Base-by-base conservation (phyloP, 2,888 invertebrate species). In the Tetropium fuscum region DNA sequence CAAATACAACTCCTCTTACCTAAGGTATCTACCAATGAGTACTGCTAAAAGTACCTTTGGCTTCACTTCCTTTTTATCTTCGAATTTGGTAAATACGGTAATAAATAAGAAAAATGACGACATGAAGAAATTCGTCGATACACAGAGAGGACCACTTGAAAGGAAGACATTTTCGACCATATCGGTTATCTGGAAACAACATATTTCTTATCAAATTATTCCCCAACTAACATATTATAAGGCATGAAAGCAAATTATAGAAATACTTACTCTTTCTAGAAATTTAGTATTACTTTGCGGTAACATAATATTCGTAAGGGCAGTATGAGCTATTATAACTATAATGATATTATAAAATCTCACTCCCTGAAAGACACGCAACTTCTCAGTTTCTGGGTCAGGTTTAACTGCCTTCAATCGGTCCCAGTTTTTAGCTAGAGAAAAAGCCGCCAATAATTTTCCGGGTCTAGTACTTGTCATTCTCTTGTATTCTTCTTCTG, bases 41-140 rank as follows among this genome's bases (percentile, higher is more conserved):
- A 70, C 66, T 60, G 68, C 49, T 6, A 72, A 10, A 3, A 75
- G 41, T 40, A 66, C 65, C 13, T 48, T 49, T 10, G 71, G 20
- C 16, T 41, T 57, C 3, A 72, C 53, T 5, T 63, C 43, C 56
- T 71, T 70, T 16, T 64, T 60, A 47, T 60, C 54, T 43, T 74
- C 70, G 13, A 55, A 45, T 5, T 58, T 13, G 7, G 15, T 13
- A 4, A 55, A 22, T 19, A 66, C 53, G 10, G 58, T 19, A 53
- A 75, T 77, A 5, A 75, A 71, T 34, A 81, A 54, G 10, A 81
- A 63, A 6, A 72, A 66, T 1, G n/a, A 80, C n/a, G 43, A 11
- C 43, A 44, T 62, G 1, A 80, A 61, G 18, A 80, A 75, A 64
- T 79, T 80, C 2, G 74, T 77, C 32, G 80, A 79, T 2, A 79